phyloP scores from a whole-genome alignment of 1,140 invertebrate genomes.

The Episyrphus balteatus region DNA sequence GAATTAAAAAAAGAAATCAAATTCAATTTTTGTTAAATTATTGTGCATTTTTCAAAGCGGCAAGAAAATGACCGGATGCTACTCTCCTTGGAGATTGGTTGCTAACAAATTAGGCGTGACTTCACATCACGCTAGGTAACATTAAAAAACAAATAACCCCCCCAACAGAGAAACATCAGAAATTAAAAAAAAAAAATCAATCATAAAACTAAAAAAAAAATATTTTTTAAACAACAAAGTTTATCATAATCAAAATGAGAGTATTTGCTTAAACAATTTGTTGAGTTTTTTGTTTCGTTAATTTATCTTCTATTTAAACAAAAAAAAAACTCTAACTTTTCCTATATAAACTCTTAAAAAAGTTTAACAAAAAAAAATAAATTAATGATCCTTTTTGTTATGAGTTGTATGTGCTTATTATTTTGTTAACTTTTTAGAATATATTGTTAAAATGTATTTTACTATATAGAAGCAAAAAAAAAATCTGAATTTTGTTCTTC shows the following conservation, averaged over 20 bases:
- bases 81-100: constrained; percentile 11
- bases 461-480: too few relatives aligned
- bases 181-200: too few relatives aligned
- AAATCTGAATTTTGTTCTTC: too few relatives aligned
- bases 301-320: too few relatives aligned
- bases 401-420: too few relatives aligned
- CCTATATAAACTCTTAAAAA: not conserved
- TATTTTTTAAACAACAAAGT: not conserved
- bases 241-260: not conserved
- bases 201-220: too few relatives aligned
- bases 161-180: too few relatives aligned
- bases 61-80: constrained; percentile 10
- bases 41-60: constrained; percentile 5
- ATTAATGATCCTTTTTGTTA: too few relatives aligned
- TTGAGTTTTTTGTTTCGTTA: not conserved
- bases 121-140: constrained; percentile 9
- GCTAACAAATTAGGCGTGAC: constrained; percentile 11
- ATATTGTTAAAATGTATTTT: too few relatives aligned
- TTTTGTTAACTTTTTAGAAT: too few relatives aligned
- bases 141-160: not conserved
- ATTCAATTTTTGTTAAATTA: not conserved
- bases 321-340: not conserved
- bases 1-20: not conserved
- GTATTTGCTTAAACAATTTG: not conserved
- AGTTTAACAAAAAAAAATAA: too few relatives aligned